These are phyloP conservation scores for Cariama cristata DNA, from an alignment of 2,113 vertebrate genomes.

Conservation along the genomic window DNA sequence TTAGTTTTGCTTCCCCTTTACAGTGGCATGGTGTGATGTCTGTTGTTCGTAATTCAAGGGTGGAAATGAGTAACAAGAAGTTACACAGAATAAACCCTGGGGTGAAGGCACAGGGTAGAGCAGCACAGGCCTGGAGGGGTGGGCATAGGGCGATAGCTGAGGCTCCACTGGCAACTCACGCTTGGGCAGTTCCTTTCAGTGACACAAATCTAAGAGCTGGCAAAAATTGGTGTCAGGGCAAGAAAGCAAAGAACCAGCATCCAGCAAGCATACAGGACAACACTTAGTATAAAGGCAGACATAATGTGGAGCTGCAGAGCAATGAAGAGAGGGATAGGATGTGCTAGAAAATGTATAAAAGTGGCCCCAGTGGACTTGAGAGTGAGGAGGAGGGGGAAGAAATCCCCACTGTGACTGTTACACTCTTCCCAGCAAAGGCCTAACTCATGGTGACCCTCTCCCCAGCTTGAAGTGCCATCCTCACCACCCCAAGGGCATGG, in stretches of 20 bases:
- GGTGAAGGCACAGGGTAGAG: not conserved
- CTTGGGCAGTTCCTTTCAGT: not conserved
- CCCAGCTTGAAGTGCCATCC: not conserved
- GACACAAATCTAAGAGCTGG: not conserved
- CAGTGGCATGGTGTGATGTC: not conserved
- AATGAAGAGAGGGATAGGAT: not conserved
- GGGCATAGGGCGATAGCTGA: not conserved
- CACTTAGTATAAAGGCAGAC: not conserved
- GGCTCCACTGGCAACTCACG: not conserved
- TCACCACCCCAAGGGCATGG: accelerated
- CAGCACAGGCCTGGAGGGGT: not conserved
- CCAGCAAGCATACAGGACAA: not conserved
- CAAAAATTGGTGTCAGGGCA: not conserved
- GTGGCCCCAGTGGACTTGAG: not conserved
- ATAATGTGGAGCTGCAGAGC: not conserved
- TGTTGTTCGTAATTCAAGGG: not conserved
- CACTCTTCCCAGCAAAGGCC: not conserved
- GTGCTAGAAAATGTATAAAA: not conserved
- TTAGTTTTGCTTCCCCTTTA: not conserved
- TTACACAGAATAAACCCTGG: not conserved
- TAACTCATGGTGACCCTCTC: not conserved
- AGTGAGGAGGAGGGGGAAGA: not conserved
- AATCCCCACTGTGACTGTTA: not conserved
- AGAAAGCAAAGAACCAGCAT: not conserved
- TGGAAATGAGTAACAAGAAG: not conserved